Base-by-base conservation (phyloP, 2,797 vertebrate genomes). In the Molossus alvarezi region DNA sequence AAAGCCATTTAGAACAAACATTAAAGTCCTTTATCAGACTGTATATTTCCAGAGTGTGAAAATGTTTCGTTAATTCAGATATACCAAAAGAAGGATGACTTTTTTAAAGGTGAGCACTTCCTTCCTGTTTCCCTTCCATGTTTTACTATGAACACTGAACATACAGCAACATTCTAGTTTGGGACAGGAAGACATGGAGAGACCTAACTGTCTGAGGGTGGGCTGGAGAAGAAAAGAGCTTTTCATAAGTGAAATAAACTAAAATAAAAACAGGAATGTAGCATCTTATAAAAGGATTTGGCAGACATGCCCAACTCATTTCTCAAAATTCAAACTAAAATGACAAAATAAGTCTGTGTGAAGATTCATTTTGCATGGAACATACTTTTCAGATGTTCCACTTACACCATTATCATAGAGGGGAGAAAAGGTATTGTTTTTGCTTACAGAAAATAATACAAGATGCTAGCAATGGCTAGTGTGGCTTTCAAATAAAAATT, bases 301-400 rank as follows among this genome's bases (percentile, higher is more conserved):
- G 85, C 98, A 97, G 91, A 97, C 98, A 96, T 95, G 95, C 97
- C 97, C 95, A 97, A 97, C 97, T 98, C 95, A 95, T 97, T 97
- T 97, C 97, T 98, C 95, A 97, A 97, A 98, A 98, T 98, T 98
- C 97, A 98, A 98, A 97, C 97, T 90, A 97, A 98, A 98, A 98
- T 97, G 97, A 97, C 98, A 98, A 97, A 98, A 96, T 98, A 98
- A 98, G 97, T 97, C 96, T 97, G 97, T 98, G 97, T 98, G 97
- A 98, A 98, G 97, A 98, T 98, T 93, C 98, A 98, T 98, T 98
- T 97, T 98, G 92, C 97, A 97, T 96, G 98, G 98, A 98, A 98
- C 97, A 98, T 97, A 98, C 97, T 98, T 98, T 98, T 98, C 96
- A 97, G 93, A 98, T 98, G 98, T 98, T 98, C 97, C 97, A 97